Evolutionary conservation across 2,797 vertebrate genomes (phyloP), one percentile per base, ranked within the genome.

Genomic region (Acomys russatus): DNA sequence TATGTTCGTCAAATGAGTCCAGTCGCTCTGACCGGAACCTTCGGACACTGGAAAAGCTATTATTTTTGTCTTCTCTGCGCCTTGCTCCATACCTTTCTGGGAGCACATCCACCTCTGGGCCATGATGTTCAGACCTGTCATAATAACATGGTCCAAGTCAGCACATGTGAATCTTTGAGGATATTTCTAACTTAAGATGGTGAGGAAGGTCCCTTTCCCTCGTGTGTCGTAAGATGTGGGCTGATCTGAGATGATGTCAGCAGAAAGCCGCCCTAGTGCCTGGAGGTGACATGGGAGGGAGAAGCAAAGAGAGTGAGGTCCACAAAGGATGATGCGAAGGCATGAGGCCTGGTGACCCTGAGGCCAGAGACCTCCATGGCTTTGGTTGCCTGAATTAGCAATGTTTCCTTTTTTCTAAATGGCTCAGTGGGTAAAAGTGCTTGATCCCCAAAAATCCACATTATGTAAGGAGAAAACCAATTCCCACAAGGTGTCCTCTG

Each of bases 271-370:
- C 14, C n/a, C 51, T 25, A 10, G 28, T 84, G 74, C 38, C 51
- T 49, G 15, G 61, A 25, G 15, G 33, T 33, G 18, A 49, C 1
- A 14, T 1, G 11, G 78, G 28, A 71, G 1, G 18, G 3, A 88
- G 56, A 74, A 7, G 74, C 88, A 59, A 64, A 9, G 0, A 83
- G 22, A 56, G 17, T 18, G 1, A 66, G 1, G 49, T 44, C 54
- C n/a, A 30, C 20, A 51, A 73, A 1, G 0, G 0, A 23, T 2
- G 14, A 23, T 10, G 0, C 12, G 7, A 56, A 68, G 38, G 22
- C 8, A 28, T 2, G 30, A 51, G 61, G 51, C 66, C 30, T 7
- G 9, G 33, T 0, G 10, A 35, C 68, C 9, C 49, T 70, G 64
- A 73, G 20, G 66, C 84, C 33, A 56, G 33, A 71, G 20, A 22